Evolutionary conservation across 2,888 invertebrate genomes (phyloP).

Genomic region (Stenotaenia linearis): DNA sequence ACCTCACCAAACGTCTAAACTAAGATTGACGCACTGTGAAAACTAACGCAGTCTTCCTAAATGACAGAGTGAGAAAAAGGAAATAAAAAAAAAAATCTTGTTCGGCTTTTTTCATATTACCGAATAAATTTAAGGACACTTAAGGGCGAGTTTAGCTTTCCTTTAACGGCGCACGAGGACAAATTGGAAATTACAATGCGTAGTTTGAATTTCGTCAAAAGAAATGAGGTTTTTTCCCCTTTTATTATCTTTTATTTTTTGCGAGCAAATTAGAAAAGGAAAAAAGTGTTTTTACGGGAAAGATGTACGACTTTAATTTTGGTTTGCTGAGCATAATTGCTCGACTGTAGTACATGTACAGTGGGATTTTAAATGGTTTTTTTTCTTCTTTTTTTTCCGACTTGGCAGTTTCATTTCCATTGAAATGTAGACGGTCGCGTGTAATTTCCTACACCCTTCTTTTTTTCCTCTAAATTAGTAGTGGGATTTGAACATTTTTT

Average conservation of each 20-base stretch:
- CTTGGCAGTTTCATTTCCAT: conserved; percentile 5
- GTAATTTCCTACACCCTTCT: no score
- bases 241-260: not conserved
- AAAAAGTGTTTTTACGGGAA: not conserved
- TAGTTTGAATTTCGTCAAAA: not conserved
- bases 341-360: not conserved
- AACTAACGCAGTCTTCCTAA: not conserved
- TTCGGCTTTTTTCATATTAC: not conserved
- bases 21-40: not conserved
- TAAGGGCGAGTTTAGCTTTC: not conserved
- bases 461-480: not conserved
- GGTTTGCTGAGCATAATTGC: not conserved
- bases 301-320: conserved; percentile 21
- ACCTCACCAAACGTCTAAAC: not conserved
- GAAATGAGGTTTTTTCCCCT: not conserved
- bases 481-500: not conserved
- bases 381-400: not conserved
- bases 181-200: not conserved
- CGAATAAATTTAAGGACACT: not conserved
- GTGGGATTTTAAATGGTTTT: not conserved
- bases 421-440: not conserved
- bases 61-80: not conserved
- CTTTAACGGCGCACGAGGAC: not conserved
- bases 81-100: not conserved
- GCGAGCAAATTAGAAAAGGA: not conserved